These are phyloP conservation scores for Enteromius afrohamiltoni DNA, from an alignment of 2,797 vertebrate genomes.

Conservation along the genomic window DNA sequence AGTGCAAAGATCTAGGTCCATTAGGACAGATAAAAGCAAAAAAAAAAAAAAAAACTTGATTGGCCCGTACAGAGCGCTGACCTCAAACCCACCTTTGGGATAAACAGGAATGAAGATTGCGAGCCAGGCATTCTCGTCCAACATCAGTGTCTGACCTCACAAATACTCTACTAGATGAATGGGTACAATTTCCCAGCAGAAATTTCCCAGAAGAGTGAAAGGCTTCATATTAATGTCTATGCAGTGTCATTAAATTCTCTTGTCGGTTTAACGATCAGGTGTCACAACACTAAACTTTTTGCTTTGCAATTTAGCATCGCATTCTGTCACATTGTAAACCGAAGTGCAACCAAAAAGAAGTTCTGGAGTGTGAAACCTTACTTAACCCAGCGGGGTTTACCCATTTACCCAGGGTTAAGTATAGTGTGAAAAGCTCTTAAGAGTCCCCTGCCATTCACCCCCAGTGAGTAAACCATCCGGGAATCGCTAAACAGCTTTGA, in stretches of 20 bases:
- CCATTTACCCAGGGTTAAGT: constrained; percentile 1
- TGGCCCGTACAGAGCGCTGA: not conserved
- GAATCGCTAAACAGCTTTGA: constrained; percentile 43
- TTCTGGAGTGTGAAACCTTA: constrained; percentile 4
- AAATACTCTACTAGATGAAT: not conserved
- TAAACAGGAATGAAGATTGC: not conserved
- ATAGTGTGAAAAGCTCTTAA: constrained; percentile 38
- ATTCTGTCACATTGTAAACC: not conserved
- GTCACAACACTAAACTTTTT: not conserved
- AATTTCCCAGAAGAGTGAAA: not conserved
- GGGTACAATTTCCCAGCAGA: not conserved
- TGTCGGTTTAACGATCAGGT: not conserved
- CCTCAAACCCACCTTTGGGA: not conserved
- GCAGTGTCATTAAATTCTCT: not conserved
- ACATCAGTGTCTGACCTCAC: not conserved
- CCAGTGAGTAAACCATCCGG: constrained; percentile 27
- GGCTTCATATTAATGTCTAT: not conserved
- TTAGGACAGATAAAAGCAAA: not conserved
- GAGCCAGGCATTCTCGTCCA: not conserved
- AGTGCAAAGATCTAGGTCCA: not conserved
- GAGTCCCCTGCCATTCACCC: constrained; percentile 19
- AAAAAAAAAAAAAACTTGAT: not conserved
- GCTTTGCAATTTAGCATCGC: not conserved
- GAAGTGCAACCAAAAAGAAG: not conserved
- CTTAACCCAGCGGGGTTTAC: not conserved